A percentile compares a stretch with the other conserved stretches of the same genome.
Conservation (phyloP, 2,113 vertebrate genomes). For the Ginglymostoma cirratum region DNA sequence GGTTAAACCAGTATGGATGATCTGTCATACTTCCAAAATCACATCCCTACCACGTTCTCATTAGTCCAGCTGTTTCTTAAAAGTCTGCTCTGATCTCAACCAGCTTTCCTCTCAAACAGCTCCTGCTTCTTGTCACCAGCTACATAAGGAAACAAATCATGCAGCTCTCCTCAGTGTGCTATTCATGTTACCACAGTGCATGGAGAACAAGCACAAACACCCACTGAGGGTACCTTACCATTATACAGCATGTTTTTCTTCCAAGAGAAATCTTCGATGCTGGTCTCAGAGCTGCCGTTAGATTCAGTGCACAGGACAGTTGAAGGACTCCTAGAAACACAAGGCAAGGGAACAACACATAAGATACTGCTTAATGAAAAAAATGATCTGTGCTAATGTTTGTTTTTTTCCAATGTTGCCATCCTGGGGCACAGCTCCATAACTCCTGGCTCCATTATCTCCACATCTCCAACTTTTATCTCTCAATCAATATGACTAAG, state of each 20-base stretch:
- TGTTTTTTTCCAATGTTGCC: not conserved
- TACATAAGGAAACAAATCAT: not conserved
- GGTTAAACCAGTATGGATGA: not conserved
- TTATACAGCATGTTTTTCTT: not conserved
- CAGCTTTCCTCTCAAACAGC: not conserved
- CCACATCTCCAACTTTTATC: not conserved
- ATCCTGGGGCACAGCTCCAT: not conserved
- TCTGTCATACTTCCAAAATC: not conserved
- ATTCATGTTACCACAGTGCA: not conserved
- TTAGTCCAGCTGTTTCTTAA: not conserved
- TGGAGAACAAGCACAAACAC: not conserved
- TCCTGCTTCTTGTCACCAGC: not conserved
- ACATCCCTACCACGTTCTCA: not conserved
- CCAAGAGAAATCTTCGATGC: not conserved
- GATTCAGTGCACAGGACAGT: not conserved
- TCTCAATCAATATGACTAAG: not conserved
- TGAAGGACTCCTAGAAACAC: not conserved
- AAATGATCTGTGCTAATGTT: not conserved
- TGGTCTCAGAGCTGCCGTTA: not conserved
- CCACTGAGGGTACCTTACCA: not conserved
- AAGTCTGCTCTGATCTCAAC: not conserved
- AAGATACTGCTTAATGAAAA: not conserved
- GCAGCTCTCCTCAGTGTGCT: not conserved
- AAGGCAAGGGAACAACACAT: not conserved
- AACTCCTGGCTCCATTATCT: not conserved